Base-by-base conservation (phyloP, 2,113 vertebrate species). In the Ceyx margarethae region DNA sequence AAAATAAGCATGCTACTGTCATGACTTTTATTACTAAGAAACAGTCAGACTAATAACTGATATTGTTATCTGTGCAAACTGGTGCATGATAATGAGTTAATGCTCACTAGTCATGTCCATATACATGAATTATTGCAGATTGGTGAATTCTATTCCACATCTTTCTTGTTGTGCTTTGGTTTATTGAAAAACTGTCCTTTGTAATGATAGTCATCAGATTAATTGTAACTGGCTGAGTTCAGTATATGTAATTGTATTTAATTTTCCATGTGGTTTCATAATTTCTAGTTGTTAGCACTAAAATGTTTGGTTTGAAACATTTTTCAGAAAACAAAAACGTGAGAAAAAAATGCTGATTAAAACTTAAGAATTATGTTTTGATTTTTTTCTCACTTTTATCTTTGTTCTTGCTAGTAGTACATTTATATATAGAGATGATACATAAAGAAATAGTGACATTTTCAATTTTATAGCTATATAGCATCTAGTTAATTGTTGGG, bases 101-200 rank as follows among this genome's bases (percentile, higher is more conserved):
- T 31, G 13, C 17, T 60, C 1, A 1, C 19, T 25, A 48, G 17
- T 76, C 4, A 9, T 14, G 8, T 46, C 22, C 1, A 2, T 37
- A 13, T 35, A 29, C 8, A 45, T 12, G 6, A 57, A 53, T 65
- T 75, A 11, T 66, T 82, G 67, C 9, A 51, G 11, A 3, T 1
- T 85, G 29, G 13, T 51, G 7, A 82, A 60, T 72, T 87, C 2
- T 74, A 7, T 82, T 67, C 40, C 23, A 26, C 18, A 57, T 5
- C 31, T 80, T 85, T 26, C 13, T 40, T 73, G 9, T 11, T 53
- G 43, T 51, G 12, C 1, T 6, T 68, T 64, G 14, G 2, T 78
- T 87, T 87, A 18, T 87, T 91, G 56, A 71, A 74, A 83, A 72
- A 21, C 12, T 62, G 18, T 51, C 21, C 12, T 45, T 9, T 6